Evolutionary conservation across 2,113 vertebrate species (phyloP), one percentile per base, ranked within the genome.

Genomic region (Aphyosemion australe): DNA sequence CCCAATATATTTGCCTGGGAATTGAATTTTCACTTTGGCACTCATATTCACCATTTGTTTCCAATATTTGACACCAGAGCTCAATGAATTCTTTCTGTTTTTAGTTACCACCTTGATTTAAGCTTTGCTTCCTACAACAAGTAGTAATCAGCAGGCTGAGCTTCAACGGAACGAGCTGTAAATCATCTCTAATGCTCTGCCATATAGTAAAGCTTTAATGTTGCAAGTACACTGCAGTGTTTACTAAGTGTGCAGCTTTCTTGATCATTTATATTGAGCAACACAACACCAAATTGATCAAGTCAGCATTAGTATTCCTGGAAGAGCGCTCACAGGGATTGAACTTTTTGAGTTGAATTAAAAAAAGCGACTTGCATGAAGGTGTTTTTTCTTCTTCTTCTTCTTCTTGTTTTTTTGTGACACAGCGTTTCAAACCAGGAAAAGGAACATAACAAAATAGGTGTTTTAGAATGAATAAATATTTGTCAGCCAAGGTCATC

Each of bases 251-350:
- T 88, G 88, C 75, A 68, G 86, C 91, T 93, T 85, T 87, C 83
- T 83, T 77, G 82, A 91, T 92, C 93, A 91, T 87, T 90, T 90
- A 88, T 87, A 92, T 88, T 76, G 89, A 94, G 86, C 85, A 90
- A 89, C 82, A 92, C 87, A 66, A 85, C 78, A 72, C 66, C 84
- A 78, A 81, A 94, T 92, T 90, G 94, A 95, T 95, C 89, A 85
- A 87, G 32, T 48, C 47, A 32, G 78, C 86, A 94, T 95, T 93
- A 94, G 91, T 92, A 95, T 95, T 94, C 94, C 84, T 90, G 87
- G 88, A 90, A 89, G 78, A 53, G 71, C 49, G 65, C 83, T 76
- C 55, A 67, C 79, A 85, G 85, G 85, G 86, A 90, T 87, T 85
- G 89, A 87, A 90, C 89, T 89, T 89, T 89, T 92, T 92, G 82